phyloP scores from a whole-genome alignment of 2,888 invertebrate species.

The Alloscopus bannaensis region DNA sequence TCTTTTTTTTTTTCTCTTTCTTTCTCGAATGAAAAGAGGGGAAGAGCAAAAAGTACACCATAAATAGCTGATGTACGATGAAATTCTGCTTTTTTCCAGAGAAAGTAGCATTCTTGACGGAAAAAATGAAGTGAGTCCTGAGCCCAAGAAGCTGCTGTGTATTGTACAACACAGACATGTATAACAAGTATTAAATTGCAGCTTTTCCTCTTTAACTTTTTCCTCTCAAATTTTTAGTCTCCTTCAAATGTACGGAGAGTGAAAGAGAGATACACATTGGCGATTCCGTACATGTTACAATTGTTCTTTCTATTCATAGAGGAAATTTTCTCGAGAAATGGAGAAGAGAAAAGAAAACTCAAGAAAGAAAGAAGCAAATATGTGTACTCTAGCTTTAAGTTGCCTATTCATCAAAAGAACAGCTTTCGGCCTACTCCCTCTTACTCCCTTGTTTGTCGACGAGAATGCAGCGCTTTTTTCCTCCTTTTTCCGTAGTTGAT shows the following conservation, averaged over 20 bases:
- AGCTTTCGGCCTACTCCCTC: conserved; percentile 38
- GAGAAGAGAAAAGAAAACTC: conserved; percentile 18
- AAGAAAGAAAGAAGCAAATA: conserved; percentile 3
- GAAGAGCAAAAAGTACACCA: conserved; percentile 13
- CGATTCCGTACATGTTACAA: not conserved
- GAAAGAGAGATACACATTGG: no score
- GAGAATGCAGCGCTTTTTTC: conserved; percentile 44
- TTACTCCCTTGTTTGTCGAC: conserved; percentile 54
- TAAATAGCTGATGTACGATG: conserved; percentile 42
- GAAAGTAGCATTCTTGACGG: conserved; percentile 24
- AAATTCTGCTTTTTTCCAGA: conserved; percentile 17
- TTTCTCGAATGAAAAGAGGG: conserved; percentile 11
- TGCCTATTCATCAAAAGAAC: conserved; percentile 62
- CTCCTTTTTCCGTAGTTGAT: conserved; percentile 47
- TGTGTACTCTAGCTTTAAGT: conserved; percentile 51
- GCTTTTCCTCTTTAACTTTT: not conserved
- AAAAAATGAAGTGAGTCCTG: no score
- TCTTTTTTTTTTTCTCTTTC: no score
- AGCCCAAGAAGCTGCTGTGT: no score
- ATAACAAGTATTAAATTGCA: conserved; percentile 51
- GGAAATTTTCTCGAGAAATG: conserved; percentile 7
- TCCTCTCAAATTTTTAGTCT: conserved; percentile 24
- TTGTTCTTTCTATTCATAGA: not conserved
- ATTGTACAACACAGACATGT: no score
- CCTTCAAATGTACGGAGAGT: no score